Conservation (phyloP, 2,888 invertebrate genomes). For the Epistrophe eligans region DNA sequence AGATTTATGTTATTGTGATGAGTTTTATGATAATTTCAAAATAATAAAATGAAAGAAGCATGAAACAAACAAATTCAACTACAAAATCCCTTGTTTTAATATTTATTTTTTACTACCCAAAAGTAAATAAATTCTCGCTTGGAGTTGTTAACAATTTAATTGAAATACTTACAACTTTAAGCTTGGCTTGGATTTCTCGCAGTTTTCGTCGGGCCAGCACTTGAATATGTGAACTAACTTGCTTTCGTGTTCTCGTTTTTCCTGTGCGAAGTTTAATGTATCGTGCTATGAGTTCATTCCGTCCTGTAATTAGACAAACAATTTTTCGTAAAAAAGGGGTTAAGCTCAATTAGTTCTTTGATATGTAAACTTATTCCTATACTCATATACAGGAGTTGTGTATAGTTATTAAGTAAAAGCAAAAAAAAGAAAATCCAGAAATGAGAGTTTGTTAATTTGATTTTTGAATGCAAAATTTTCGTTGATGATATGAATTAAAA, state of each 20-base stretch:
- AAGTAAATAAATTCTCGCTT: conserved; percentile 2
- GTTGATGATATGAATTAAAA: conserved; percentile 2
- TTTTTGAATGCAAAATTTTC: conserved; percentile 11
- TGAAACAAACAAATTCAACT: conserved; percentile 74
- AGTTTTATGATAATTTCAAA: conserved; percentile 36
- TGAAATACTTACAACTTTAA: conserved; percentile 94
- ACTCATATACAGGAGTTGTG: not conserved
- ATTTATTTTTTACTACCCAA: conserved; percentile 26
- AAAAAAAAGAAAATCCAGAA: not conserved
- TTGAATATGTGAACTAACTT: conserved; percentile 99
- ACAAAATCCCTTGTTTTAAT: conserved; percentile 52
- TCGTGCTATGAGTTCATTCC: conserved; percentile 99
- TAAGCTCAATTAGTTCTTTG: conserved; percentile 68
- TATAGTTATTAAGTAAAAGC: conserved; percentile 18
- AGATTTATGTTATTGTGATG: conserved; percentile 19
- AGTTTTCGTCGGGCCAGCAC: conserved; percentile 99
- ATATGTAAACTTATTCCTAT: not conserved
- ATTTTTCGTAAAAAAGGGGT: conserved; percentile 43
- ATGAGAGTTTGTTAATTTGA: conserved; percentile 38
- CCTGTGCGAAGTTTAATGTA: conserved; percentile 99
- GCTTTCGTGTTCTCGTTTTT: conserved; percentile 99
- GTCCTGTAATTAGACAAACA: conserved; percentile 89
- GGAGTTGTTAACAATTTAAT: conserved; percentile 2
- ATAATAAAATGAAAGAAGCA: conserved; percentile 60
- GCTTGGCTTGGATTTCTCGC: conserved; percentile 98